Percentiles rank a stretch among this genome's conserved stretches.
Evolutionary conservation across 1,140 invertebrate genomes (phyloP).

Genomic region (Vollenhovia emeryi): DNA sequence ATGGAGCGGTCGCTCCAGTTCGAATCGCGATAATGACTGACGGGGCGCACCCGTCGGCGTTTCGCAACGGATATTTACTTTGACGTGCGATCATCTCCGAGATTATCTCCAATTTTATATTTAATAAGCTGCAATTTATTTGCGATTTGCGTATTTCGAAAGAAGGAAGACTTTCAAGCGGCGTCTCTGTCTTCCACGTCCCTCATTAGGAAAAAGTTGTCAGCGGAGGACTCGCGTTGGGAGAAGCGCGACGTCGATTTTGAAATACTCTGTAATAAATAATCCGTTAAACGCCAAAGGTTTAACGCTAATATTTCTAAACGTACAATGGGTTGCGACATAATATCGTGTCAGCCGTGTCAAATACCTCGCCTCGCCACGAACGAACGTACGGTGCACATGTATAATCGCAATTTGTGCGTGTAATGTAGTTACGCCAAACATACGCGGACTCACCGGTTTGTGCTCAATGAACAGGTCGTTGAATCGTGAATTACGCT

Average conservation of each 20-base stretch:
- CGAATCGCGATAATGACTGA: not conserved
- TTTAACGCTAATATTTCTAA: not conserved
- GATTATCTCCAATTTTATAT: not conserved
- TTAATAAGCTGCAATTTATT: not conserved
- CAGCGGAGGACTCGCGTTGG: not conserved
- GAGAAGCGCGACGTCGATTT: not conserved
- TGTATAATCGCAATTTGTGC: constrained; percentile 47
- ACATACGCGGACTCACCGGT: constrained; percentile 14
- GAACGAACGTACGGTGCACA: constrained; percentile 2
- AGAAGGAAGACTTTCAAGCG: not conserved
- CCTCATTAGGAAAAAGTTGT: not conserved
- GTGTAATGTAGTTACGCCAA: constrained; percentile 34
- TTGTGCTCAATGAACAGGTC: constrained; percentile 41
- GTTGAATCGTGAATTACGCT: constrained; percentile 57
- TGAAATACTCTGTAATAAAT: constrained; percentile 17
- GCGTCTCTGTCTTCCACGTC: not conserved
- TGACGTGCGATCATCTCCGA: not conserved
- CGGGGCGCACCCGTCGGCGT: not conserved
- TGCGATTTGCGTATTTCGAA: not conserved
- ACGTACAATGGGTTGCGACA: constrained; percentile 48
- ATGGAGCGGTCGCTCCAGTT: not conserved
- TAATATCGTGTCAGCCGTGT: constrained; percentile 4
- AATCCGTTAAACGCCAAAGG: constrained; percentile 22
- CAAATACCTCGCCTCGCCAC: constrained; percentile 23
- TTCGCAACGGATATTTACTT: constrained; percentile 15